Conservation (phyloP, 2,113 vertebrate genomes). For the Ceyx cyanopectus region DNA sequence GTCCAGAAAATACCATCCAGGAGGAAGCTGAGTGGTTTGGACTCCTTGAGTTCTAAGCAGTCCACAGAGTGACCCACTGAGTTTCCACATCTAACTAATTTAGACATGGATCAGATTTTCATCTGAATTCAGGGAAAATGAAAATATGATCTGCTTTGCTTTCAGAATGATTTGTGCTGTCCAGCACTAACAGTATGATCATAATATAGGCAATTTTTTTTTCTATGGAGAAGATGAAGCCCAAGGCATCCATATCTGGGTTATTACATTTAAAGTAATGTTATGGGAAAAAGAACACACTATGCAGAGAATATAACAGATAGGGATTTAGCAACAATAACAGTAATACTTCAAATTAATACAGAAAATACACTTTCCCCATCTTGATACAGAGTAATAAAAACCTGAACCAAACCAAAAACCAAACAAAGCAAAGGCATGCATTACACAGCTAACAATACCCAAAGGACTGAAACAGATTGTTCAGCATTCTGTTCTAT, state of each 20-base stretch:
- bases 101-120: background rate
- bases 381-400: background rate
- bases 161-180: background rate
- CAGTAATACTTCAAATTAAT: background rate
- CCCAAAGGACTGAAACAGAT: background rate
- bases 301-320: fast-evolving
- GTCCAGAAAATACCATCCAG: background rate
- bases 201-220: background rate
- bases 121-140: background rate
- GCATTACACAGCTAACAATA: background rate
- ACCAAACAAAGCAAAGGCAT: background rate
- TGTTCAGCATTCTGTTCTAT: background rate
- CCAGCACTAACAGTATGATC: background rate
- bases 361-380: background rate
- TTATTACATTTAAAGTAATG: background rate
- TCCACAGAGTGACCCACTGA: fast-evolving
- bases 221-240: background rate
- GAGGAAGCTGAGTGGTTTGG: background rate
- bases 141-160: background rate
- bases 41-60: background rate
- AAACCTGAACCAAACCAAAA: background rate
- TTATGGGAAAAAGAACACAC: background rate
- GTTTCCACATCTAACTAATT: background rate
- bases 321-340: background rate
- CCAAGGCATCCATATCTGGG: background rate